Conservation (phyloP, 2,113 vertebrate genomes). For the human region GRCh38 chr5:114950001-114950500, state of each 20-base stretch:
- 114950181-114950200: neutral
- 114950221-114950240: neutral
- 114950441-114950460: neutral
- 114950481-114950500: constrained; percentile 13
- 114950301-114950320: neutral
- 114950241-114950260: neutral
- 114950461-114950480: neutral
- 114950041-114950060: neutral
- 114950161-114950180: neutral
- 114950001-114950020: neutral
- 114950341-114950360: neutral
- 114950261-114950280: neutral
- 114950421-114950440: neutral
- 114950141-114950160: neutral
- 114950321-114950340: neutral
- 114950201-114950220: neutral
- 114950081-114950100: neutral
- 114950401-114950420: neutral
- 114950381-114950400: neutral
- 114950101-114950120: neutral
- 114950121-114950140: neutral
- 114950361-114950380: neutral
- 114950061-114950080: neutral
- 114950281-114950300: neutral
- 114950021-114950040: neutral